Evolutionary conservation across 1,140 invertebrate species (phyloP), one percentile per base, ranked within the genome.

Genomic region (Trichomalopsis sarcophagae): DNA sequence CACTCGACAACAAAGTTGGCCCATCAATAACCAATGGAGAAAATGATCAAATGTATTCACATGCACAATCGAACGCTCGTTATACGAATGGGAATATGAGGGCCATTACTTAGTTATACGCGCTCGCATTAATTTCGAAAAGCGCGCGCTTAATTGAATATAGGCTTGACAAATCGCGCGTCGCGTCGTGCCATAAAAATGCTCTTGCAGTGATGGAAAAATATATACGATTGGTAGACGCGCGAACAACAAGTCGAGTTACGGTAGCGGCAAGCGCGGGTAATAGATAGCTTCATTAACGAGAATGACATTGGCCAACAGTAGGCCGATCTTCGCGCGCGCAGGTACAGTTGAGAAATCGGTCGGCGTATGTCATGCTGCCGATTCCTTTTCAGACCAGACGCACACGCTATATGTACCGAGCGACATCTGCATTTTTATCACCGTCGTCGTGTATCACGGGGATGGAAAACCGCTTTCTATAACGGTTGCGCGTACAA

Each of bases 251-350:
- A 47, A 82, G 74, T 47, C 55, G 27, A 9, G 36, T 14, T 62
- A 62, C 55, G 17, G 55, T 21, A 62, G 17, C 55, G 13, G 3
- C 27, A 27, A 27, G 27, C 27, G 27, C 75, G 62, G n/a, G 84
- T 90, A 89, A 90, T 86, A 87, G 90, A 90, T 89, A 88, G 89
- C 82, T 88, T 88, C 86, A 87, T 90, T 89, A 90, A 90, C 86
- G 84, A 89, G 86, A 89, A 87, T 87, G 88, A 89, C 87, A 87
- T 86, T 84, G 86, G 84, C 44, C 79, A 74, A 89, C 85, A 68
- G 76, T 17, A 86, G 87, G 75, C 62, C 68, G 40, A 73, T 27
- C 55, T 7, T 62, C 55, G 55, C 55, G 55, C n/a, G 55, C 17
- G 50, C 17, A 21, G 14, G 17, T 21, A 55, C 17, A 62, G 55